Percentiles rank a stretch among this genome's conserved stretches.
Evolutionary conservation across 2,888 invertebrate genomes (phyloP).

Genomic region (Rotaria macrura): DNA sequence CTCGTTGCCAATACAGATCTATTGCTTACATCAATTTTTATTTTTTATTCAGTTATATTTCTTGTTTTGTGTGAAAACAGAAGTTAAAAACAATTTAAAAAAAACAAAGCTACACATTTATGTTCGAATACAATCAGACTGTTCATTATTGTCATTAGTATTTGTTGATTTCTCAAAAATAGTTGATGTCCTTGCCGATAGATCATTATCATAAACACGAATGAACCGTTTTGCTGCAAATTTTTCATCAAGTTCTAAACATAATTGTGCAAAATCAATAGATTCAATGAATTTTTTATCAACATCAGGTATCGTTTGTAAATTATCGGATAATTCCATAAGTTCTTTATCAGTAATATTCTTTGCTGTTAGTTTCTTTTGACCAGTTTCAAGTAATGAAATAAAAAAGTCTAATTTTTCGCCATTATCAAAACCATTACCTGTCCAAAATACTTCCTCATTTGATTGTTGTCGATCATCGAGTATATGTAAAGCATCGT

Average conservation of each 20-base stretch:
- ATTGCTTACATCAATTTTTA: no score
- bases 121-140: neutral
- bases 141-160: neutral
- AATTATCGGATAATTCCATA: neutral
- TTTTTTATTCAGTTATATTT: no score
- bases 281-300: neutral
- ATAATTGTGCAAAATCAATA: neutral
- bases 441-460: neutral
- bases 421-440: neutral
- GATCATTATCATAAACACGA: neutral
- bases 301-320: neutral
- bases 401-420: neutral
- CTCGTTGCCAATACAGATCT: no score
- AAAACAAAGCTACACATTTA: neutral
- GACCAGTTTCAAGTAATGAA: neutral
- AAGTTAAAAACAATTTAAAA: neutral
- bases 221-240: neutral
- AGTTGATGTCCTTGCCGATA: neutral
- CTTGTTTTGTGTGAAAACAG: neutral
- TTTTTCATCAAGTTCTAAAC: neutral
- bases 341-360: neutral
- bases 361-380: neutral
- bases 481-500: neutral
- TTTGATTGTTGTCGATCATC: neutral
- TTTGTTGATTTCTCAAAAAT: neutral